Evolutionary conservation across 2,113 vertebrate genomes (phyloP).

Genomic region (Seriola rivoliana): DNA sequence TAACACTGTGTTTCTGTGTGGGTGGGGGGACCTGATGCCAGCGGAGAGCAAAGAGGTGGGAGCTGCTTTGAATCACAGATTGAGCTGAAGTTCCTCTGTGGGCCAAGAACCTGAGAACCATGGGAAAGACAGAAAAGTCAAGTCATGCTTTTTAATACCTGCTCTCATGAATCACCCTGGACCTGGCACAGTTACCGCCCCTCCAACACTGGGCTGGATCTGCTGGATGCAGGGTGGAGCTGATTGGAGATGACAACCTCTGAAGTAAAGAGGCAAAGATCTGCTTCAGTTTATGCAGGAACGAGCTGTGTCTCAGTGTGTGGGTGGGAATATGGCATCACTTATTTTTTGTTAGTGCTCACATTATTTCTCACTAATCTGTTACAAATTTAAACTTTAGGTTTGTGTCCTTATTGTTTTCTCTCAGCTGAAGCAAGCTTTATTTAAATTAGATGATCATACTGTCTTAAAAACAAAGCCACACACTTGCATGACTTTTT

Average conservation of each 20-base stretch:
- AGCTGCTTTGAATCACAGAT: conserved; percentile 3
- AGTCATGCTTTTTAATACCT: background rate
- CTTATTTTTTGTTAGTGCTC: background rate
- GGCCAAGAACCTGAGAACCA: conserved; percentile 12
- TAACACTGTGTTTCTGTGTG: too few species aligned
- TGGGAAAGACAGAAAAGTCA: conserved; percentile 25
- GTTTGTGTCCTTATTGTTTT: conserved; percentile 13
- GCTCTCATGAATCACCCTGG: conserved; percentile 17
- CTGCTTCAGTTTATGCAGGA: conserved; percentile 29
- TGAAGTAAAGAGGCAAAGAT: conserved; percentile 19
- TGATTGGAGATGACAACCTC: conserved; percentile 16
- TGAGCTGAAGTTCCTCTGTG: background rate
- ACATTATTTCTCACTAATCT: background rate
- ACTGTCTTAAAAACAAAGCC: conserved; percentile 23
- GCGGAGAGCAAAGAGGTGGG: conserved; percentile 13
- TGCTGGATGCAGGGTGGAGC: conserved; percentile 31
- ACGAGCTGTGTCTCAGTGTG: background rate
- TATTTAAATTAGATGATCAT: conserved; percentile 21
- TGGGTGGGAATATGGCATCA: background rate
- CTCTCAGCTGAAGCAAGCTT: conserved; percentile 2
- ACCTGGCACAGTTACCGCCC: conserved; percentile 5
- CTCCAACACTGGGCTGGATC: background rate
- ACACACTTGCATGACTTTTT: background rate
- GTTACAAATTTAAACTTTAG: background rate
- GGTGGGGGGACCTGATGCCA: conserved; percentile 25